Percentiles rank a stretch among this genome's conserved stretches.
phyloP scores from a whole-genome alignment of 1,140 invertebrate genomes.

The Aphelenchoides avenae region DNA sequence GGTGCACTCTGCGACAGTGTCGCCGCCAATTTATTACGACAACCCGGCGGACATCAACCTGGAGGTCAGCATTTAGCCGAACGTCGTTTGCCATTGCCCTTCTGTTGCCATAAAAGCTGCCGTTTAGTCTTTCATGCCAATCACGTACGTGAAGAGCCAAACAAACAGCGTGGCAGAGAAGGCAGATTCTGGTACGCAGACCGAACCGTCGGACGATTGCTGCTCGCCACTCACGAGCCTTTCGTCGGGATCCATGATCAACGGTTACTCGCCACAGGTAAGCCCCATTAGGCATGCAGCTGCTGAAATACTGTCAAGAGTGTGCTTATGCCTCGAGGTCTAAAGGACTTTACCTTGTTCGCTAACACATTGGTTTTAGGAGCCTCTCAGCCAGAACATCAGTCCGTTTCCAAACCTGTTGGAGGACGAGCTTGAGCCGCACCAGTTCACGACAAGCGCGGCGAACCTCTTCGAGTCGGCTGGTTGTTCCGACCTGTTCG shows the following conservation, averaged over 20 bases:
- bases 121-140: no score
- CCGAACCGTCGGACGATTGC: conserved; percentile 21
- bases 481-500: conserved; percentile 20
- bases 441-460: conserved; percentile 3
- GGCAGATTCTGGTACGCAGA: conserved; percentile 10
- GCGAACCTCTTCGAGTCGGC: conserved; percentile 17
- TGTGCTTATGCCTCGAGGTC: no score
- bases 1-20: conserved; percentile 32
- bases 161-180: background rate
- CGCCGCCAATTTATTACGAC: conserved; percentile 46
- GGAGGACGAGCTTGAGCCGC: conserved; percentile 13
- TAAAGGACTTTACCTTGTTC: no score
- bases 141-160: conserved; percentile 15
- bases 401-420: conserved; percentile 15
- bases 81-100: conserved; percentile 1
- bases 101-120: no score
- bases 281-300: no score
- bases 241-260: conserved; percentile 16
- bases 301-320: no score
- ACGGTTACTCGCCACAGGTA: conserved; percentile 17
- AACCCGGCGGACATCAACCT: conserved; percentile 48
- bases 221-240: conserved; percentile 16
- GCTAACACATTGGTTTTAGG: no score
- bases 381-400: no score
- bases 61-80: conserved; percentile 14